Conservation (phyloP, 2,888 invertebrate species). For the Patella caerulea region DNA sequence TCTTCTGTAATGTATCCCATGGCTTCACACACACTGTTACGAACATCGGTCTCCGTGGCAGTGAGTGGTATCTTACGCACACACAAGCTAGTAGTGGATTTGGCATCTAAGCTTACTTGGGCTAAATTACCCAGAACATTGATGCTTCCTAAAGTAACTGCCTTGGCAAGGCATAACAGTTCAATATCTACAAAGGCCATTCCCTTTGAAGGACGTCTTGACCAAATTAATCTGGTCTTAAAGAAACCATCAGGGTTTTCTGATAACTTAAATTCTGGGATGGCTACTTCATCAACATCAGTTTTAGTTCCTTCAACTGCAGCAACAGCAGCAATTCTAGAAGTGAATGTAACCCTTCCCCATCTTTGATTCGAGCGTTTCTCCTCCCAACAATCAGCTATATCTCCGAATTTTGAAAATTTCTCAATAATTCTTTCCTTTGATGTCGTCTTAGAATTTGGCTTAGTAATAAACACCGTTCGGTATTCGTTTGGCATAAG, state of each 20-base stretch:
- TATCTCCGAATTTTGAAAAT: conserved; percentile 43
- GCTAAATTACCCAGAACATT: conserved; percentile 14
- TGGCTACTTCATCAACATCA: conserved; percentile 37
- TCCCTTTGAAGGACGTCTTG: conserved; percentile 46
- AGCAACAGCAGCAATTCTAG: conserved; percentile 22
- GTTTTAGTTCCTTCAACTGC: conserved; percentile 35
- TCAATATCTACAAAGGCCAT: conserved; percentile 46
- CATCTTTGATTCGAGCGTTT: conserved; percentile 37
- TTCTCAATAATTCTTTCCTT: conserved; percentile 27
- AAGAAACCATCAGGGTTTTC: conserved; percentile 31
- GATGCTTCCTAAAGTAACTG: not conserved
- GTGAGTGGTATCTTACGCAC: conserved; percentile 28
- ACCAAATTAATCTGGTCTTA: conserved; percentile 49
- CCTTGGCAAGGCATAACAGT: conserved; percentile 32
- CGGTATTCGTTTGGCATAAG: conserved; percentile 53
- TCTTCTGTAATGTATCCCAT: conserved; percentile 2
- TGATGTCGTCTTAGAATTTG: conserved; percentile 23
- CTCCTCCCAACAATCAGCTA: conserved; percentile 34
- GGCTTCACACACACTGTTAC: conserved; percentile 22
- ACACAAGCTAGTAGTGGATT: conserved; percentile 18
- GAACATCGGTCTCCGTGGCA: conserved; percentile 38
- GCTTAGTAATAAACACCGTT: conserved; percentile 39
- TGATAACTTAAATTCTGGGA: conserved; percentile 28
- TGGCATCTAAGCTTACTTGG: conserved; percentile 21
- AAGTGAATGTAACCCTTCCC: conserved; percentile 51